These are phyloP conservation scores for Anableps anableps DNA, from an alignment of 2,797 vertebrate species.

Conservation along the genomic window DNA sequence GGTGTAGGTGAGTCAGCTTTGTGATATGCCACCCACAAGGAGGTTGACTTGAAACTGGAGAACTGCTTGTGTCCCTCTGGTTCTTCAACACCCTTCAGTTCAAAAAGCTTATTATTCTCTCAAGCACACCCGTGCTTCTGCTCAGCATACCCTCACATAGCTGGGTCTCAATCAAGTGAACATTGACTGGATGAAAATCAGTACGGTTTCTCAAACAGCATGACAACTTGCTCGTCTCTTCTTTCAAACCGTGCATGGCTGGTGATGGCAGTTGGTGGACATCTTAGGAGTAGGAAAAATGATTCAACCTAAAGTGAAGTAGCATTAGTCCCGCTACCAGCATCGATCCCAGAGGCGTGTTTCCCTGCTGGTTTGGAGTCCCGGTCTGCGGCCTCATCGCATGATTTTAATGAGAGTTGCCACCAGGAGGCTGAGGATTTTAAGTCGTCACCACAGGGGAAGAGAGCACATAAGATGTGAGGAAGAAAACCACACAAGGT, in stretches of 20 bases:
- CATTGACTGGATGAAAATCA: conserved; percentile 77
- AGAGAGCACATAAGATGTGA: conserved; percentile 42
- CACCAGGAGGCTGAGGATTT: conserved; percentile 57
- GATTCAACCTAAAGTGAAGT: conserved; percentile 36
- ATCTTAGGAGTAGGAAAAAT: conserved; percentile 47
- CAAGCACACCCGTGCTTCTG: conserved; percentile 71
- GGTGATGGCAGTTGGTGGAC: conserved; percentile 52
- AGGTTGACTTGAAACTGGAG: conserved; percentile 65
- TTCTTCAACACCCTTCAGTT: conserved; percentile 53
- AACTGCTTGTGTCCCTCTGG: conserved; percentile 33
- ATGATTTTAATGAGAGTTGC: conserved; percentile 62
- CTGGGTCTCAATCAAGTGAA: conserved; percentile 82
- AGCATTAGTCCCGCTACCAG: conserved; percentile 37
- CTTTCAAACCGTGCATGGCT: conserved; percentile 77
- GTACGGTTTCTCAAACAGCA: conserved; percentile 62
- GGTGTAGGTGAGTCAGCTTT: conserved; percentile 62
- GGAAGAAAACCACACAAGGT: conserved; percentile 32
- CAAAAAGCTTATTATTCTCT: conserved; percentile 67
- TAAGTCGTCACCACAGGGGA: conserved; percentile 71
- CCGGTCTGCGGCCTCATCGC: conserved; percentile 58
- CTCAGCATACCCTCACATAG: conserved; percentile 79
- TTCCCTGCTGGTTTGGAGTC: conserved; percentile 51
- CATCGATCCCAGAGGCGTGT: conserved; percentile 59
- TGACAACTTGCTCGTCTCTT: conserved; percentile 57
- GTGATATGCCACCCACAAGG: conserved; percentile 53